Percentiles rank a stretch among this genome's conserved stretches.
These are phyloP conservation scores for Manis crassicaudata DNA, from an alignment of 2,797 vertebrate genomes.

Conservation along the genomic window DNA sequence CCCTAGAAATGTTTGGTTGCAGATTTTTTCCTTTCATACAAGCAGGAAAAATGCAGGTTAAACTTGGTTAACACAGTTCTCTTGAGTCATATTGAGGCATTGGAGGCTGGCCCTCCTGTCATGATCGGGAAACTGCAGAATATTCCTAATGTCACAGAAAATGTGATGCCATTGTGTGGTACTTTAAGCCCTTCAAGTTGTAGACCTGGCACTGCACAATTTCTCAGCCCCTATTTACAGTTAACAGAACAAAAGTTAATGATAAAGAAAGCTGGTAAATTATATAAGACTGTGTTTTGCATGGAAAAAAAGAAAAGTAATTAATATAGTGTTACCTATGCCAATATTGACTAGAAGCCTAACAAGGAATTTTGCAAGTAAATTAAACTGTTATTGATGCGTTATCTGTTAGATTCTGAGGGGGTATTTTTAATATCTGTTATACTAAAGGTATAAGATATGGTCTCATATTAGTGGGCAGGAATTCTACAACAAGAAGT, in stretches of 20 bases:
- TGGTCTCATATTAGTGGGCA: not conserved
- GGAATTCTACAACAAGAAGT: not conserved
- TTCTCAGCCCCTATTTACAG: not conserved
- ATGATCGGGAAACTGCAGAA: not conserved
- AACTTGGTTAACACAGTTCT: not conserved
- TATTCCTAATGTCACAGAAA: not conserved
- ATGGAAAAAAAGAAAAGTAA: constrained; percentile 16
- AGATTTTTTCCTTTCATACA: not conserved
- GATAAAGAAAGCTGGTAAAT: constrained; percentile 44
- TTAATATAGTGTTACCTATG: not conserved
- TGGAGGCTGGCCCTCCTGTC: not conserved
- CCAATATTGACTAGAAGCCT: not conserved
- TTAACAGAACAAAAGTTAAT: not conserved
- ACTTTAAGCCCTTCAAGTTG: not conserved
- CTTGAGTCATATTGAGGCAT: not conserved
- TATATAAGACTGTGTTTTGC: not conserved
- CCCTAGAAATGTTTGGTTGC: not conserved
- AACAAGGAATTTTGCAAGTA: not conserved
- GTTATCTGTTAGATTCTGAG: not conserved
- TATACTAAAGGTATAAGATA: not conserved
- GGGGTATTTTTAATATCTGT: not conserved
- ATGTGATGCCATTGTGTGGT: not conserved
- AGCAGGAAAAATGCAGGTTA: not conserved
- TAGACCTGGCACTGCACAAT: not conserved
- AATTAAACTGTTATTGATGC: not conserved